A percentile compares a stretch with the other conserved stretches of the same genome.
Evolutionary conservation across 2,888 invertebrate genomes (phyloP).

Genomic region (Pandemis heparana): DNA sequence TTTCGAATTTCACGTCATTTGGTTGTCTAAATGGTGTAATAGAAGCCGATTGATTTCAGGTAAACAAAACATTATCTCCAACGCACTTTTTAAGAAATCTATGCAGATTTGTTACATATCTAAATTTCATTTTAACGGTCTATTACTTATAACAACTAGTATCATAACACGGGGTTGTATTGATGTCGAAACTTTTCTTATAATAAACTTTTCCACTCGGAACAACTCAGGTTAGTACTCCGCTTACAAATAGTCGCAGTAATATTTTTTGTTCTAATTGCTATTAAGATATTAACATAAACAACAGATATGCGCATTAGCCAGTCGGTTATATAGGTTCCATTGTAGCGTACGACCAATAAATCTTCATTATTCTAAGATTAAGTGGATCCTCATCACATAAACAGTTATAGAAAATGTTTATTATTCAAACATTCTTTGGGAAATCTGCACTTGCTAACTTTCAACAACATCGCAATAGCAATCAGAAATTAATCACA

Average conservation of each 20-base stretch:
- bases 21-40: no score
- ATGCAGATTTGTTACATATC: constrained; percentile 43
- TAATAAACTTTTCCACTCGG: constrained; percentile 13
- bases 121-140: constrained; percentile 21
- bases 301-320: not conserved
- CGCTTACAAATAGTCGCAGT: constrained; percentile 30
- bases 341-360: not conserved
- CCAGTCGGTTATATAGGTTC: not conserved
- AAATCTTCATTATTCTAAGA: not conserved
- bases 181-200: constrained; percentile 20
- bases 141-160: constrained; percentile 30
- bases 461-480: constrained; percentile 16
- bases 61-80: constrained; percentile 2
- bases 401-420: no score
- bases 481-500: constrained; percentile 29
- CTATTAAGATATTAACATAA: constrained; percentile 24
- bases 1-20: no score
- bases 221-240: constrained; percentile 22
- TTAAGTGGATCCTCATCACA: no score
- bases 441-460: not conserved
- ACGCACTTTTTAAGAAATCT: constrained; percentile 33
- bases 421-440: no score
- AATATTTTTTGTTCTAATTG: constrained; percentile 29
- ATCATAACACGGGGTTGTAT: constrained; percentile 15
- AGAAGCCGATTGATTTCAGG: not conserved